Evolutionary conservation across 2,113 vertebrate species (phyloP).

Genomic region (Tor tambroides): DNA sequence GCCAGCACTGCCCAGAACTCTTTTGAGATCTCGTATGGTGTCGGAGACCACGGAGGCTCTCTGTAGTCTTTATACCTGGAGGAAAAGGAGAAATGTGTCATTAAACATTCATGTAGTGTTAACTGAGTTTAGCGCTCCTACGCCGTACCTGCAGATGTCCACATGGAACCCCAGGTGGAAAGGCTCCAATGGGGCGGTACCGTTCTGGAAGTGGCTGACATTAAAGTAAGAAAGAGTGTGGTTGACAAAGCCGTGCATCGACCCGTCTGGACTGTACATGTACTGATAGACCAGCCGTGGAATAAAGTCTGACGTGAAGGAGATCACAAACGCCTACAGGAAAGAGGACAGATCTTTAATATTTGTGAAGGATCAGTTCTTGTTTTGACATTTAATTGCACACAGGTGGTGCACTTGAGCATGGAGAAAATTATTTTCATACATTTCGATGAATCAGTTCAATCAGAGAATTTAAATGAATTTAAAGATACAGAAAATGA

Average conservation of each 20-base stretch:
- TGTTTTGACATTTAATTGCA: no score
- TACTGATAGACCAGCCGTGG: slow-evolving; percentile 98
- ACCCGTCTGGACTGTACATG: slow-evolving; percentile 95
- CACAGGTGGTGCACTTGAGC: no score
- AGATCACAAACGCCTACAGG: slow-evolving; percentile 94
- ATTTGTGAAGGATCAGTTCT: no score
- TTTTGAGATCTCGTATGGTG: slow-evolving; percentile 93
- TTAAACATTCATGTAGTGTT: background rate
- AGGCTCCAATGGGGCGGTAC: slow-evolving; percentile 85
- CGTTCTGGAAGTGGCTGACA: slow-evolving; percentile 92
- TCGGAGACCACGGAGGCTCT: slow-evolving; percentile 90
- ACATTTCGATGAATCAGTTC: no score
- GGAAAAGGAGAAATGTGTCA: background rate
- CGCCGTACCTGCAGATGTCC: slow-evolving; percentile 90
- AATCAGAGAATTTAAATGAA: no score
- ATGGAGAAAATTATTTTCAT: no score
- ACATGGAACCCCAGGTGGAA: slow-evolving; percentile 83
- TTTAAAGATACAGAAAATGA: no score
- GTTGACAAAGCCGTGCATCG: slow-evolving; percentile 98
- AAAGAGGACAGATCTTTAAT: background rate
- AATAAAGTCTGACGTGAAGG: slow-evolving; percentile 99
- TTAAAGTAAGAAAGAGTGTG: slow-evolving; percentile 98
- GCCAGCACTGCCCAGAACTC: slow-evolving; percentile 97
- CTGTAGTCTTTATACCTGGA: slow-evolving; percentile 96
- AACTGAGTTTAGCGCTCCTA: background rate